Percentiles rank a stretch among this genome's conserved stretches.
phyloP scores from a whole-genome alignment of 2,113 vertebrate species.

The Holacanthus passer region DNA sequence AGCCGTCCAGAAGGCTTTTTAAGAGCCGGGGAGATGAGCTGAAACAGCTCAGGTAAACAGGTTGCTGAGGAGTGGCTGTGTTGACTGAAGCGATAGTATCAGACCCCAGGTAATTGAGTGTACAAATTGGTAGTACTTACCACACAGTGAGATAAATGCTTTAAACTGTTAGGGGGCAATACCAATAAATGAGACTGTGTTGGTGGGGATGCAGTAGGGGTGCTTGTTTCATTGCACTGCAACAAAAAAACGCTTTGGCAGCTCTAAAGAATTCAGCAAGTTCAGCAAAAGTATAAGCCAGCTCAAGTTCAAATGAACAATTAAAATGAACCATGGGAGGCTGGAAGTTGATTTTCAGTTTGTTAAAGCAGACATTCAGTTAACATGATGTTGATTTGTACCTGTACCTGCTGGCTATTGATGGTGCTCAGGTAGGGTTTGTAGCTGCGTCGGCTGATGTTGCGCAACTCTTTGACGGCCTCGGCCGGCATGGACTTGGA shows the following conservation, averaged over 20 bases:
- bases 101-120: conserved; percentile 57
- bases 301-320: neutral
- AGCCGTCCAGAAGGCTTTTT: conserved; percentile 10
- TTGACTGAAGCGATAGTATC: conserved; percentile 62
- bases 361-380: neutral
- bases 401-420: conserved; percentile 75
- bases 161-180: conserved; percentile 50
- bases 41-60: conserved; percentile 65
- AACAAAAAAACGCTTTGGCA: conserved; percentile 26
- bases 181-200: conserved; percentile 48
- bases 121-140: conserved; percentile 63
- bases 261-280: conserved; percentile 2
- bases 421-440: conserved; percentile 81
- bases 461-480: conserved; percentile 84
- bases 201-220: conserved; percentile 12
- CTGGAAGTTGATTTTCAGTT: neutral
- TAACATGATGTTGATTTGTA: conserved; percentile 29
- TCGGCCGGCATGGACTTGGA: conserved; percentile 89
- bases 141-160: conserved; percentile 60
- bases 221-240: conserved; percentile 22
- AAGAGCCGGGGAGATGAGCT: conserved; percentile 30
- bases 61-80: conserved; percentile 34
- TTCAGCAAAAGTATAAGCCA: conserved; percentile 14
- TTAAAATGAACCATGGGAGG: neutral
- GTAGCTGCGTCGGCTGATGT: conserved; percentile 84